Base-by-base conservation (phyloP, 1,140 invertebrate species). In the Camponotus vicinus region DNA sequence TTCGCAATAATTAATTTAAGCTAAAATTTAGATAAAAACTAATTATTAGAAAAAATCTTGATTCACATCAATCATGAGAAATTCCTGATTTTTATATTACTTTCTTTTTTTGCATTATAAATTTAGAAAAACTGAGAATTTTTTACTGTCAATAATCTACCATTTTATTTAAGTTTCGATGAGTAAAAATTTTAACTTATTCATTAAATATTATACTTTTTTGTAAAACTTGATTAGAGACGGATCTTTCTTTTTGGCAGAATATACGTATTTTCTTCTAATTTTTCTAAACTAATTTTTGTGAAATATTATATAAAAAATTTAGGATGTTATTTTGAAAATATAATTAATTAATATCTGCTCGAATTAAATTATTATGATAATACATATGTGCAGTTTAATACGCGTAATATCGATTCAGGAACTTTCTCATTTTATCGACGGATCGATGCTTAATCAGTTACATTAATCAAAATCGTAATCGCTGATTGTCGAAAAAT, bases 401-500 rank as follows among this genome's bases (percentile, higher is more conserved):
- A 45, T 52, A 52, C 5, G 13, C 9, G 13, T 21, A 40, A 21
- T 70, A 45, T 70, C 15, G 32, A 8, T 34, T 70, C 45, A 55
- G 32, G 32, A 55, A 80, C 7, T 75, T 73, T 2, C 37, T 70
- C 32, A 34, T 49, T 61, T 18, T 21, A 61, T n/a, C 55, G 55
- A 82, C 21, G 15, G 73, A 64, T 73, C 27, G 32, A 75, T 21
- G 27, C 5, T 83, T 52, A 27, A 75, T 75, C 32, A 75, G 0
- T 59, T 5, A 55, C 52, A n/a, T 67, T 61, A 32, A 2, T 21
- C 27, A 63, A 61, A 3, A 70, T 49, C 15, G 27, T 40, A 11
- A 73, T 21, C 21, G 15, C 40, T 63, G 63, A 79, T 77, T 34
- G 70, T 59, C 67, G 57, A 37, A 73, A 61, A 86, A 86, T 18